Evolutionary conservation across 2,797 vertebrate genomes (phyloP).

Genomic region (Macrochelys suwanniensis): DNA sequence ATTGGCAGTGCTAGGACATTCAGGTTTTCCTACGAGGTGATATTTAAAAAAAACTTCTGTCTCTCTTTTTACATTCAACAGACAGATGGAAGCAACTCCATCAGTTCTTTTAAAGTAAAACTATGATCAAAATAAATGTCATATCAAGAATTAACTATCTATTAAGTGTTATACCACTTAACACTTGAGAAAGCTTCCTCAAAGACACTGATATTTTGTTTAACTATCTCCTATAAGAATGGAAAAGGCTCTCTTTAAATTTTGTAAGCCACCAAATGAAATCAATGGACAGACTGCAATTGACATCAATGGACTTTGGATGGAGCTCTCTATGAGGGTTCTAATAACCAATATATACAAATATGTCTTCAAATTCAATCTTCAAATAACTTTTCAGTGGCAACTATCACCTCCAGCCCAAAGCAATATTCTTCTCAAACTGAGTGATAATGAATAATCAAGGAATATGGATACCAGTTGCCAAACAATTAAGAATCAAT

Average conservation of each 20-base stretch:
- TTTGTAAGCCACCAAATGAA: neutral
- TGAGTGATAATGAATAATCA: neutral
- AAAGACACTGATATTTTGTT: neutral
- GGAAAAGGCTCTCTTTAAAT: neutral
- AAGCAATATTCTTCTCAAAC: neutral
- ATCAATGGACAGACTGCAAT: neutral
- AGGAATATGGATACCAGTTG: neutral
- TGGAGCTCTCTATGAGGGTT: neutral
- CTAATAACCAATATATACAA: neutral
- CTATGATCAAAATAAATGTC: slow-evolving; percentile 20
- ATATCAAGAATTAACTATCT: slow-evolving; percentile 14
- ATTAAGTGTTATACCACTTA: slow-evolving; percentile 29
- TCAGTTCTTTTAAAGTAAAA: slow-evolving; percentile 7
- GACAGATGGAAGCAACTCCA: slow-evolving; percentile 10
- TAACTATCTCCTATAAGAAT: neutral
- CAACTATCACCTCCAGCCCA: neutral
- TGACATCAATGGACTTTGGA: neutral
- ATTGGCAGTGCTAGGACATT: neutral
- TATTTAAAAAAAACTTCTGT: slow-evolving; percentile 13
- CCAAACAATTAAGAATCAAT: neutral
- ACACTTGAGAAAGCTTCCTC: slow-evolving; percentile 1
- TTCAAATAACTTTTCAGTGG: neutral
- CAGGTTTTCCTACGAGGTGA: neutral
- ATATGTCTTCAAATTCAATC: neutral
- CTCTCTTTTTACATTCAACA: neutral